phyloP scores from a whole-genome alignment of 2,888 invertebrate species.

The Dryobota labecula region DNA sequence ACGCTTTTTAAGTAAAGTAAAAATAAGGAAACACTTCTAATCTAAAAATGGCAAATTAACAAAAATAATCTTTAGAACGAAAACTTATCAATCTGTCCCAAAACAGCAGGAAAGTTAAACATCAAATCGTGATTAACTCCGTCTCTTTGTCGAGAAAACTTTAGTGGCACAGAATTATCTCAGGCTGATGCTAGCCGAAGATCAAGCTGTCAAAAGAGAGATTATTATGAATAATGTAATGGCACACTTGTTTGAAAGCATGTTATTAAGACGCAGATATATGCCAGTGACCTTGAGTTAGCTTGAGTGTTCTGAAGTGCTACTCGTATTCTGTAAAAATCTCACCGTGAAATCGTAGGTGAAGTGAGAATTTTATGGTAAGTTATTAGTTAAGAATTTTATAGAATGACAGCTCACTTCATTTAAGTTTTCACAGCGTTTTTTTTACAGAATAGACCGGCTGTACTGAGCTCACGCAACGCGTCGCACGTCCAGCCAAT shows the following conservation, averaged over 20 bases:
- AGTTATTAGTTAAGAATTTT: too few relatives aligned
- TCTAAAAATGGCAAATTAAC: conserved; percentile 47
- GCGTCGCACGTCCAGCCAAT: too few relatives aligned
- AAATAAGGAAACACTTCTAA: conserved; percentile 13
- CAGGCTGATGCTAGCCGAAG: conserved; percentile 10
- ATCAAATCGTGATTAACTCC: conserved; percentile 37
- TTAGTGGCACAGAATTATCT: conserved; percentile 25
- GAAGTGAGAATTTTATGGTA: too few relatives aligned
- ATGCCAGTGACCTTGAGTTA: too few relatives aligned
- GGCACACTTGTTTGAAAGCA: conserved; percentile 10
- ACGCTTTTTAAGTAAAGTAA: background rate
- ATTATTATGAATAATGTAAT: conserved; percentile 46
- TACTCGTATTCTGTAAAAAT: too few relatives aligned
- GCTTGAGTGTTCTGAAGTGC: too few relatives aligned
- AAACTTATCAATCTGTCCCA: conserved; percentile 45
- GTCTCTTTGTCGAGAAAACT: conserved; percentile 35
- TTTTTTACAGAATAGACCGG: too few relatives aligned
- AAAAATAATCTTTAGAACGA: conserved; percentile 37
- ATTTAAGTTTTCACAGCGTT: too few relatives aligned
- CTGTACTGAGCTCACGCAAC: too few relatives aligned
- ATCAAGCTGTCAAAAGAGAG: conserved; percentile 38
- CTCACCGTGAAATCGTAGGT: too few relatives aligned
- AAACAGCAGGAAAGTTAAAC: conserved; percentile 40
- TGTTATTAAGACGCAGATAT: too few relatives aligned
- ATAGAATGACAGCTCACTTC: too few relatives aligned